A percentile compares a stretch with the other conserved stretches of the same genome.
Evolutionary conservation across 2,797 vertebrate genomes (phyloP).

Genomic region (Pachyuromys duprasi): DNA sequence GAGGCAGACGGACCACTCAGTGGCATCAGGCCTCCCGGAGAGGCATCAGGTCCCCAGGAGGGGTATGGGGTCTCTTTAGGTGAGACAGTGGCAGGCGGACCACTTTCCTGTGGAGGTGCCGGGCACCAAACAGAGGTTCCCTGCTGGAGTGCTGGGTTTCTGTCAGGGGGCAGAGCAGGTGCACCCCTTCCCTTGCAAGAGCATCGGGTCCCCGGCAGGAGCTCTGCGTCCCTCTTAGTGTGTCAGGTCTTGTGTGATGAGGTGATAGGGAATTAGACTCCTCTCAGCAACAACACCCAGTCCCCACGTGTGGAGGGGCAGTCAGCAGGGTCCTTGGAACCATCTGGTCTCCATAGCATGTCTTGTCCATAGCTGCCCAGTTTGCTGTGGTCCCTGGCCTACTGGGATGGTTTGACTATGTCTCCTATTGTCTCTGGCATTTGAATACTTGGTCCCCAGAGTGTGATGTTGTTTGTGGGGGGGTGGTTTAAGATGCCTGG

Average conservation of each 20-base stretch:
- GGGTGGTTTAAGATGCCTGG: neutral
- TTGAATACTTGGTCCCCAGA: neutral
- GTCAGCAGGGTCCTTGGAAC: neutral
- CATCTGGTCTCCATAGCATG: fast-evolving
- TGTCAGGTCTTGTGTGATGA: no score
- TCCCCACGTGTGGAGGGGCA: no score
- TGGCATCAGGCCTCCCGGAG: neutral
- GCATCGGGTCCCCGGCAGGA: neutral
- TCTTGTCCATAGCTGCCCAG: no score
- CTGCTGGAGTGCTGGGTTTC: neutral
- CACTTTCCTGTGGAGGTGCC: no score
- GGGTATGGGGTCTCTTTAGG: no score
- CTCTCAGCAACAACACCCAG: neutral
- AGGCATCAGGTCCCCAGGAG: neutral
- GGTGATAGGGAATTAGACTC: neutral
- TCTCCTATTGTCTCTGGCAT: neutral
- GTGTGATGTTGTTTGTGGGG: neutral
- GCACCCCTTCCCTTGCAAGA: no score
- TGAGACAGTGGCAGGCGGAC: neutral
- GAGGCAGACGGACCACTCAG: neutral
- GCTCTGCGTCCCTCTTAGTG: neutral
- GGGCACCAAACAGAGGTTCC: neutral
- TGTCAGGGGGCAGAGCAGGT: neutral
- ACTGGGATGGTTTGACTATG: neutral
- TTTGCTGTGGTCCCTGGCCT: no score